phyloP scores from a whole-genome alignment of 2,888 invertebrate species.

The Malacosoma neustria region DNA sequence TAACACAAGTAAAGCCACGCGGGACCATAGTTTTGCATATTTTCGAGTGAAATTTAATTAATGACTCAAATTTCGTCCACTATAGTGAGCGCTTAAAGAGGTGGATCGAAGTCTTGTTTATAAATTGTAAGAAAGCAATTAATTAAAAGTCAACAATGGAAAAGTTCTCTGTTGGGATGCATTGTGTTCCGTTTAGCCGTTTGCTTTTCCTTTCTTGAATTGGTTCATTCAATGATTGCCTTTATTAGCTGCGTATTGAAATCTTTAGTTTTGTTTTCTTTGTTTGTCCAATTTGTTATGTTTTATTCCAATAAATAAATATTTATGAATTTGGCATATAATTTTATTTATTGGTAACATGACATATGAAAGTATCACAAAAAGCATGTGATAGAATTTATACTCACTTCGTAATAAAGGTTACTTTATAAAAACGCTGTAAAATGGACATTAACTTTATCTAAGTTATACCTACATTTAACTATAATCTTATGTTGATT shows the following conservation, averaged over 20 bases:
- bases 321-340: too few relatives aligned
- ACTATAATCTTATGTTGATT: too few relatives aligned
- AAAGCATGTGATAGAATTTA: too few relatives aligned
- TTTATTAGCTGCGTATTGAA: slow-evolving; percentile 62
- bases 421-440: too few relatives aligned
- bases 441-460: too few relatives aligned
- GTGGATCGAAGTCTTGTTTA: slow-evolving; percentile 38
- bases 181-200: slow-evolving; percentile 58
- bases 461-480: too few relatives aligned
- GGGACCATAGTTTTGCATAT: too few relatives aligned
- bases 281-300: slow-evolving; percentile 22
- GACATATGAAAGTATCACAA: too few relatives aligned
- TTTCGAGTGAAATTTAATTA: slow-evolving; percentile 20
- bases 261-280: slow-evolving; percentile 27
- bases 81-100: slow-evolving; percentile 28
- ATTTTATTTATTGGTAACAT: too few relatives aligned
- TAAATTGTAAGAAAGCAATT: slow-evolving; percentile 57
- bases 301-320: too few relatives aligned
- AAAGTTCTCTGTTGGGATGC: slow-evolving; percentile 62
- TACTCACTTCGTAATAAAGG: too few relatives aligned
- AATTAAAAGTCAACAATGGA: slow-evolving; percentile 65
- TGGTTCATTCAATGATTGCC: slow-evolving; percentile 58
- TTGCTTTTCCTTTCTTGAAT: slow-evolving; percentile 60
- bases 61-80: slow-evolving; percentile 13
- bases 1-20: too few relatives aligned